Evolutionary conservation across 2,797 vertebrate genomes (phyloP).

Genomic region (Peromyscus eremicus): DNA sequence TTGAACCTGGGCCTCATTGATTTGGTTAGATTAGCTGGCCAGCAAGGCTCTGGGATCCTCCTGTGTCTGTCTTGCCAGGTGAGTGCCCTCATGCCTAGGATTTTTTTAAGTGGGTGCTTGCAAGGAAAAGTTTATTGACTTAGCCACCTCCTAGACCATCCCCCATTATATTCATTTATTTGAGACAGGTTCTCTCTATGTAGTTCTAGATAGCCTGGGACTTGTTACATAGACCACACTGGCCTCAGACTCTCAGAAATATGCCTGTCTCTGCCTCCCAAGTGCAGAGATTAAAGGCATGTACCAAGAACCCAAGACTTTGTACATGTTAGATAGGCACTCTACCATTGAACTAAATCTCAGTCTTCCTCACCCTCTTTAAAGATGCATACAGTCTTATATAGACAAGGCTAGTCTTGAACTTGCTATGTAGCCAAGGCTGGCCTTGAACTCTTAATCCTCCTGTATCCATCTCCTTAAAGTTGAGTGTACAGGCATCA

Average conservation of each 20-base stretch:
- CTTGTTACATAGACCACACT: too few species aligned
- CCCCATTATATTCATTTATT: too few species aligned
- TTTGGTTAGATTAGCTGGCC: background rate
- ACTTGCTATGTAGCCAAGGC: background rate
- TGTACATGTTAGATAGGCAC: too few species aligned
- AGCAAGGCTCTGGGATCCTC: background rate
- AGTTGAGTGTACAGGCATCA: background rate
- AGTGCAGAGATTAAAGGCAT: too few species aligned
- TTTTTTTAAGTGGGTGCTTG: background rate
- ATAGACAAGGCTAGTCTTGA: background rate
- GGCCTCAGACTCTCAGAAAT: too few species aligned
- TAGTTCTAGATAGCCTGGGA: too few species aligned
- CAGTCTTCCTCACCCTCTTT: too few species aligned
- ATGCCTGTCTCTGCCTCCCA: too few species aligned
- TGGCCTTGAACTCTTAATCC: background rate
- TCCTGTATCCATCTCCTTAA: background rate
- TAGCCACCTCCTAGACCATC: background rate
- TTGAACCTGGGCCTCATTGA: background rate
- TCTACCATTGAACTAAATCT: too few species aligned
- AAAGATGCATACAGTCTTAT: background rate
- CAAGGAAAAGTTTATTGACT: background rate
- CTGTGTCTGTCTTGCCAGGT: background rate
- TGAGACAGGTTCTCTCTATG: too few species aligned
- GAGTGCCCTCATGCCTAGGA: background rate
- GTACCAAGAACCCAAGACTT: too few species aligned